Percentiles rank a stretch among this genome's conserved stretches.
Evolutionary conservation across 2,888 invertebrate species (phyloP).

Genomic region (Cynaeus angustus): DNA sequence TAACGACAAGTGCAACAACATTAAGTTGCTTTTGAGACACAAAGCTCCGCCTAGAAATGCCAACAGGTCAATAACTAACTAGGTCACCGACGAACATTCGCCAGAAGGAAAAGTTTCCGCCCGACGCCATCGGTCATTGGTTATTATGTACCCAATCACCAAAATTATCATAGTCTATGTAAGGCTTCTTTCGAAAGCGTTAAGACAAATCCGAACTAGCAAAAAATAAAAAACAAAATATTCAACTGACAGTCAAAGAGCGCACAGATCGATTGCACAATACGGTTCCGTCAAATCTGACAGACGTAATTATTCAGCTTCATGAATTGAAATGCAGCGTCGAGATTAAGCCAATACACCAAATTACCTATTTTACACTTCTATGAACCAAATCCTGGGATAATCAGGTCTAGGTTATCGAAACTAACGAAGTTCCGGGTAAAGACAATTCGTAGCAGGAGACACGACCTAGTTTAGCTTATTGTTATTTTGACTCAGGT

Average conservation of each 20-base stretch:
- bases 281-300: not conserved
- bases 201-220: too few relatives aligned
- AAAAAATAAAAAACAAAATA: too few relatives aligned
- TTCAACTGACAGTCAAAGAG: not conserved
- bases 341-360: not conserved
- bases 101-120: conserved; percentile 64
- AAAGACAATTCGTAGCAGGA: too few relatives aligned
- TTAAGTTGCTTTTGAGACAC: conserved; percentile 43
- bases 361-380: conserved; percentile 7
- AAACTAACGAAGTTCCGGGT: too few relatives aligned
- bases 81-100: conserved; percentile 68
- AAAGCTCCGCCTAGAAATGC: conserved; percentile 64
- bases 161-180: conserved; percentile 61
- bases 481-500: too few relatives aligned
- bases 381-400: not conserved
- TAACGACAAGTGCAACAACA: conserved; percentile 42
- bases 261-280: not conserved
- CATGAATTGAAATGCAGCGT: not conserved
- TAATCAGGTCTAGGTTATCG: conserved; percentile 3
- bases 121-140: conserved; percentile 65
- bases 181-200: not conserved
- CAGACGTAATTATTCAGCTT: conserved; percentile 8
- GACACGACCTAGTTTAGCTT: too few relatives aligned
- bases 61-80: conserved; percentile 69
- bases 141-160: conserved; percentile 66